A percentile compares a stretch with the other conserved stretches of the same genome.
Evolutionary conservation across 2,113 vertebrate genomes (phyloP).

Genomic region (Phylloscopus trochiloides): DNA sequence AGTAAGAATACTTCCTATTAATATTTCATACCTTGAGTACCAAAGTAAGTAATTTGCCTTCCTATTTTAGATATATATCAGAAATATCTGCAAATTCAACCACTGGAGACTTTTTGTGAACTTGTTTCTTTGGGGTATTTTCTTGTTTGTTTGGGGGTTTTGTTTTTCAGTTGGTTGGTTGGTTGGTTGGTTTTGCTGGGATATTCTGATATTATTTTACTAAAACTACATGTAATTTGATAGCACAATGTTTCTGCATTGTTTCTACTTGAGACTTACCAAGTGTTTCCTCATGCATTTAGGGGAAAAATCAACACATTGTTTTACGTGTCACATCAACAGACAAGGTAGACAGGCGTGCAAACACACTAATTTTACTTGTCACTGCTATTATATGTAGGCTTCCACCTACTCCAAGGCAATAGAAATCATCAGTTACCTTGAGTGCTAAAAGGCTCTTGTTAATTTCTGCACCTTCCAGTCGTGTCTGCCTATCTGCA

Average conservation of each 20-base stretch:
- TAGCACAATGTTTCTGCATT: neutral
- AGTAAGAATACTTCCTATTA: neutral
- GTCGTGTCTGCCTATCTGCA: conserved; percentile 92
- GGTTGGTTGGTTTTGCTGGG: neutral
- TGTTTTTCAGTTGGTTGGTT: neutral
- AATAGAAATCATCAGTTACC: conserved; percentile 73
- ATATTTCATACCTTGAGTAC: neutral
- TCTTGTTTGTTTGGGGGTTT: neutral
- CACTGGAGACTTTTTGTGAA: neutral
- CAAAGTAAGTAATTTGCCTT: neutral
- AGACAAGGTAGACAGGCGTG: neutral
- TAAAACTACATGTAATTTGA: neutral
- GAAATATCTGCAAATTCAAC: neutral
- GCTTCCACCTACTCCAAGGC: neutral
- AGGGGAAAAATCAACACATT: neutral
- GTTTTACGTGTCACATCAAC: neutral
- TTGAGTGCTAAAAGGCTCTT: conserved; percentile 98
- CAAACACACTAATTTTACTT: neutral
- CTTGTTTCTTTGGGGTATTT: neutral
- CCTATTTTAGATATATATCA: neutral
- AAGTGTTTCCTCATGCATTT: neutral
- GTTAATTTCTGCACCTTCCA: conserved; percentile 98
- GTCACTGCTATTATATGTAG: neutral
- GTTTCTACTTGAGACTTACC: neutral
- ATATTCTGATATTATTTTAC: neutral